Evolutionary conservation across 1,140 invertebrate genomes (phyloP).

Genomic region (Drosophila watanabei): DNA sequence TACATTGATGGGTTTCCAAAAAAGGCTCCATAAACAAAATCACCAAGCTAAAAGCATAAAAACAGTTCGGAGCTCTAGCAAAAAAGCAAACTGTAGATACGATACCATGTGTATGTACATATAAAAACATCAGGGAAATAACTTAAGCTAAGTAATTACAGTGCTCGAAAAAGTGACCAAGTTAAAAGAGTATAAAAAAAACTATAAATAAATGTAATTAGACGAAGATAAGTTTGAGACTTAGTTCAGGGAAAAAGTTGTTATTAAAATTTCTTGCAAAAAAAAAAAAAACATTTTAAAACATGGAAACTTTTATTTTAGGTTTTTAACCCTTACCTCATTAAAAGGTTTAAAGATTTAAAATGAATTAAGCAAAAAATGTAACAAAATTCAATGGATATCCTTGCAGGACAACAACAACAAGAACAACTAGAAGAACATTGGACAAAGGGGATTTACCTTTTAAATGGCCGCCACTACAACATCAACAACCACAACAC

Average conservation of each 20-base stretch:
- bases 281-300: too few relatives aligned
- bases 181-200: neutral
- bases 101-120: neutral
- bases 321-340: too few relatives aligned
- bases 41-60: neutral
- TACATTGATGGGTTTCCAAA: neutral
- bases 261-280: neutral
- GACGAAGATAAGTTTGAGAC: neutral
- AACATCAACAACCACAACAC: constrained; percentile 75
- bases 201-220: neutral
- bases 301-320: too few relatives aligned
- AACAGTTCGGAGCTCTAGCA: neutral
- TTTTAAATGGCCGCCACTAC: constrained; percentile 80
- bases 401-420: constrained; percentile 31
- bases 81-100: neutral
- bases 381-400: neutral
- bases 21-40: constrained; percentile 10
- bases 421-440: constrained; percentile 40
- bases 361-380: neutral
- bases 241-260: too few relatives aligned
- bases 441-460: constrained; percentile 68
- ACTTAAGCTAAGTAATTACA: constrained; percentile 4
- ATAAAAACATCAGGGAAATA: neutral
- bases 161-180: neutral
- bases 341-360: neutral